Conservation (phyloP, 2,113 vertebrate genomes). For the Gymnogyps californianus region DNA sequence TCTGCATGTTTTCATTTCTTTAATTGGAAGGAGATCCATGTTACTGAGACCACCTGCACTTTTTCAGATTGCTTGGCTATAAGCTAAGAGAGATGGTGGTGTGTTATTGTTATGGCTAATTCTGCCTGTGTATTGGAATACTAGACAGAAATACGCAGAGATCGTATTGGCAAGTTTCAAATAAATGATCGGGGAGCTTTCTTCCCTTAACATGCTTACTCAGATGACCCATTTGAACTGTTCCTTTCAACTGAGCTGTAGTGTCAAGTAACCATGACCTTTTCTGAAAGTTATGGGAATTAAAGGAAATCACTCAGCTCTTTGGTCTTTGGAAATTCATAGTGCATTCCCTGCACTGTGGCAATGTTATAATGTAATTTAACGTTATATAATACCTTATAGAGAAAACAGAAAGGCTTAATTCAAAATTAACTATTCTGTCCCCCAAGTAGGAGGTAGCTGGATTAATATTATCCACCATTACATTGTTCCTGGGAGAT, state of each 20-base stretch:
- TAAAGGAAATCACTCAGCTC: not conserved
- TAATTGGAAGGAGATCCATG: conserved; percentile 5
- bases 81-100: not conserved
- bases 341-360: not conserved
- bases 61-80: not conserved
- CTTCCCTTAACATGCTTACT: not conserved
- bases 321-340: not conserved
- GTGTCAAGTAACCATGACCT: not conserved
- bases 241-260: not conserved
- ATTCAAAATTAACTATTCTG: not conserved
- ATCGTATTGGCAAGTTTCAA: not conserved
- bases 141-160: not conserved
- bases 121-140: not conserved
- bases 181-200: not conserved
- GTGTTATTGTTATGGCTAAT: conserved; percentile 53
- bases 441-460: not conserved
- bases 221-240: not conserved
- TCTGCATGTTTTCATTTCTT: conserved; percentile 27
- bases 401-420: not conserved
- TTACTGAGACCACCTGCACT: not conserved
- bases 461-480: not conserved
- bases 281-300: not conserved
- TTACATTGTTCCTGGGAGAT: not conserved
- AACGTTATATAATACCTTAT: not conserved
- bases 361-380: not conserved